Evolutionary conservation across 2,888 invertebrate genomes (phyloP), one percentile per base, ranked within the genome.

Genomic region (Lasioglossum morio): DNA sequence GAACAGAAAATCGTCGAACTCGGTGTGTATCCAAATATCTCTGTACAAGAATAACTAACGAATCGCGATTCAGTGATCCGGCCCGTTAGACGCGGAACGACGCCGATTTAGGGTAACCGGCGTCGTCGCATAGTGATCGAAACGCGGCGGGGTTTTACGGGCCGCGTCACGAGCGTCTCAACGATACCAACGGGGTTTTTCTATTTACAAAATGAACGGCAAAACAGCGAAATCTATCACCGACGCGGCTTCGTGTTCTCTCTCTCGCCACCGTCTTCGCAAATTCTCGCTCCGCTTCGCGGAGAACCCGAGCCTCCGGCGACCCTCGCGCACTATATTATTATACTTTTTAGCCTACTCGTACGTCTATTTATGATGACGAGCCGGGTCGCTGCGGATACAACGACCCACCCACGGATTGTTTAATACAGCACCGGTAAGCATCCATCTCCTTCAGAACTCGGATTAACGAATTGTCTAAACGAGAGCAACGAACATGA

Each of bases 1-100:
- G 93, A 94, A 94, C 88, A 81, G 92, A 85, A 93, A 93, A 92
- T 93, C 88, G 92, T 92, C 92, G 90, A 90, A 57, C 81, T 69
- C 87, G 88, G 89, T 87, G 87, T 86, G 87, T 86, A 85, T 81
- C 30, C 19, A 77, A 23, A 80, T 80, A 88, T 60, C 69, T 89
- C 85, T 89, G 87, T 91, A 92, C 88, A 89, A 79, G 85, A 82
- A 86, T 91, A 82, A 84, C 86, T 81, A 90, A 89, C 81, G 83
- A 74, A 79, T 81, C 86, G 79, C 77, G 75, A 40, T 40, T n/a
- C 37, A 14, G 40, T 40, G 60, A 72, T 81, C 72, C 76, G 82
- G 69, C 73, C 57, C 63, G 43, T 69, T 4, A 19, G 19, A 30
- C 53, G 74, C 12, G 84, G 43, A 23, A 19, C n/a, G 34, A 23